Base-by-base conservation (phyloP, 2,888 invertebrate species). In the Rhabditoides inermis region DNA sequence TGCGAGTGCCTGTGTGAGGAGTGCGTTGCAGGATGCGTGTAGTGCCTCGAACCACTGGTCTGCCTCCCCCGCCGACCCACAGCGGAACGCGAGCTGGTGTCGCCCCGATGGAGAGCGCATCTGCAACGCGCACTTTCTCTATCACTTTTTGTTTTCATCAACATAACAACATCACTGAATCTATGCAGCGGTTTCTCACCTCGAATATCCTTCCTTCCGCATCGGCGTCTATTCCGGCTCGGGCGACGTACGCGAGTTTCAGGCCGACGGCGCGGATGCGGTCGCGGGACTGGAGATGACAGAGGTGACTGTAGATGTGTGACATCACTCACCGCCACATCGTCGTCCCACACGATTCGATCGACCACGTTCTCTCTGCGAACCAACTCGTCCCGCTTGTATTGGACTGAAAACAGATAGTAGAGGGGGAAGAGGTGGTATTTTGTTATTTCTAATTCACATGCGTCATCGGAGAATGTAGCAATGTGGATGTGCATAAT, bases 321-420 rank as follows among this genome's bases (percentile, higher is more conserved):
- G n/a, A n/a, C n/a, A n/a, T n/a, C n/a, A n/a, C n/a, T n/a, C n/a
- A 56, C 28, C 56, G 40, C n/a, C 40, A 57, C 53, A 44, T 72
- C 73, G 53, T 73, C 75, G 49, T 77, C 76, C 94, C 94, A 95
- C 7, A 92, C 92, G 55, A 95, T 87, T 79, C 92, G 92, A 65
- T 90, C 86, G 73, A 95, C 87, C 68, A 92, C 88, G 70, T 90
- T 89, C 27, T 91, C 90, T 79, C 92, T 91, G 50, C 91, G 85
- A 81, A 94, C 92, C 49, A 92, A 91, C 65, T 95, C 92, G 80
- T 95, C 95, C 45, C 90, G 84, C 54, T 94, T 83, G 79, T 94
- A 95, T 82, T 94, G 94, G 50, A 95, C 95, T 94, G 84, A 39
- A 85, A 50, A n/a, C 7, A 4, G 10, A 35, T 47, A 22, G 23